A percentile compares a stretch with the other conserved stretches of the same genome.
Evolutionary conservation across 2,113 vertebrate species (phyloP).

Genomic region (Colossoma macropomum): DNA sequence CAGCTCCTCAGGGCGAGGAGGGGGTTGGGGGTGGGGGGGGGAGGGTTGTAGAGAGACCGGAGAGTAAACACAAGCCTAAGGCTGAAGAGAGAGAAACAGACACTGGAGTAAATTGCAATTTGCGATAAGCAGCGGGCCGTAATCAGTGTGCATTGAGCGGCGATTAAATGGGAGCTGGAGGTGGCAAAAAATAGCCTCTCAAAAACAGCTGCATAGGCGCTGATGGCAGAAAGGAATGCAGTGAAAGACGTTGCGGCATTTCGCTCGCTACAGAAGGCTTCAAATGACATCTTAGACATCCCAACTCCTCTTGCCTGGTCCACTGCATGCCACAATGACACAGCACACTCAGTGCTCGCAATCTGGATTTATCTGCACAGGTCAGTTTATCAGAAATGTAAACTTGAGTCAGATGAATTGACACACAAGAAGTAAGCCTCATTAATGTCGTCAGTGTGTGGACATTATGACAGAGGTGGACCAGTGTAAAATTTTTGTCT

Average conservation of each 20-base stretch:
- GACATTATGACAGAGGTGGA: background rate
- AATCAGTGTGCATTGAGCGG: slow-evolving; percentile 61
- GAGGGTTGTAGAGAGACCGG: background rate
- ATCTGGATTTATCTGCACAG: slow-evolving; percentile 2
- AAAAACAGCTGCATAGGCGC: slow-evolving; percentile 47
- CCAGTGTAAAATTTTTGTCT: no score
- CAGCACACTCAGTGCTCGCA: background rate
- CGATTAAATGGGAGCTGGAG: slow-evolving; percentile 34
- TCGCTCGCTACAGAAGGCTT: background rate
- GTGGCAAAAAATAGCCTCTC: slow-evolving; percentile 58
- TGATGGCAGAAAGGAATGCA: slow-evolving; percentile 18
- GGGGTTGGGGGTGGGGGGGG: slow-evolving; percentile 1
- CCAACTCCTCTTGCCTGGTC: background rate
- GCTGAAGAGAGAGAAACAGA: slow-evolving; percentile 17
- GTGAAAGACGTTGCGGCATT: background rate
- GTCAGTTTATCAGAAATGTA: background rate
- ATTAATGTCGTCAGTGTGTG: background rate
- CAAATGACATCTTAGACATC: background rate
- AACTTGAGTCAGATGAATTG: background rate
- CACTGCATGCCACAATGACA: background rate
- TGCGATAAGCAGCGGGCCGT: slow-evolving; percentile 45
- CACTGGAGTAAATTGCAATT: slow-evolving; percentile 44
- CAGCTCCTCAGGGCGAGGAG: slow-evolving; percentile 60
- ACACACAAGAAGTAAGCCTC: background rate
- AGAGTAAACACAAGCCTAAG: slow-evolving; percentile 29